phyloP scores from a whole-genome alignment of 2,797 vertebrate genomes.

The Cephalopachus bancanus region DNA sequence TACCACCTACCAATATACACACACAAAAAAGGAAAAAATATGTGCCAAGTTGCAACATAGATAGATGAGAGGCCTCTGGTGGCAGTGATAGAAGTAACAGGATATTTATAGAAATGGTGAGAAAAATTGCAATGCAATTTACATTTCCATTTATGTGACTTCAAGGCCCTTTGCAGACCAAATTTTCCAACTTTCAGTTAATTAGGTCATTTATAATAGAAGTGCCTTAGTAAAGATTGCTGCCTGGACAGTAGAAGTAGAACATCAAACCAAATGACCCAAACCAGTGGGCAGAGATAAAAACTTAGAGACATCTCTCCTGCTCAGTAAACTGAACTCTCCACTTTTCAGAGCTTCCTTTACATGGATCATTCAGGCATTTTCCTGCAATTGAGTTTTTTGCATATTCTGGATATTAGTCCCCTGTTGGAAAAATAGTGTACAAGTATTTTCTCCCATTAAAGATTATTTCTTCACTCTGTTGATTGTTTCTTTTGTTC shows the following conservation, averaged over 20 bases:
- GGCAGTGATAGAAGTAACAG: background rate
- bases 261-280: background rate
- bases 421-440: background rate
- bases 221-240: background rate
- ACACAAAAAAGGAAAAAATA: background rate
- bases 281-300: background rate
- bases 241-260: background rate
- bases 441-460: background rate
- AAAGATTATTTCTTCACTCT: background rate
- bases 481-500: background rate
- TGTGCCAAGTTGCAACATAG: accelerated
- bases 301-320: background rate
- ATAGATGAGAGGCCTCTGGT: background rate
- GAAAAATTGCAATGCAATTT: background rate
- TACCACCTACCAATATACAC: background rate
- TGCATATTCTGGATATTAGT: background rate
- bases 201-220: background rate
- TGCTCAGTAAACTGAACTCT: background rate
- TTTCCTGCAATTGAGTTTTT: background rate
- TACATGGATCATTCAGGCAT: background rate
- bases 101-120: background rate
- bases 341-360: background rate
- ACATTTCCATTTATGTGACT: background rate
- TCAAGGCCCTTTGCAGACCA: background rate
- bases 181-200: background rate